Conservation (phyloP, 30 jellyfish, hydroid and myxozoan genomes). For the Sanderia malayensis region DNA sequence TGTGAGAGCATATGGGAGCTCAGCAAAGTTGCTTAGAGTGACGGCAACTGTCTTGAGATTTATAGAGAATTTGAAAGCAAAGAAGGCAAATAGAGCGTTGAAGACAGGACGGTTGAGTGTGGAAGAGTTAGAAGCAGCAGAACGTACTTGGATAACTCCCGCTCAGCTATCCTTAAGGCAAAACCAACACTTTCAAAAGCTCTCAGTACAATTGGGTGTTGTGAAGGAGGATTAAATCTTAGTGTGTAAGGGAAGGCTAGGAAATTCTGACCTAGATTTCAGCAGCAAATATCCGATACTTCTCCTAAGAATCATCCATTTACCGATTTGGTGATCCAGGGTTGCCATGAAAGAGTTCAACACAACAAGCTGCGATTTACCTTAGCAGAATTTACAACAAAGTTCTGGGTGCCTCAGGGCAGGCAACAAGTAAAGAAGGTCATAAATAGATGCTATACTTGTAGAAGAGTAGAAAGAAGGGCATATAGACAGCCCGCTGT, state of each 20-base stretch:
- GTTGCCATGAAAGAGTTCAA: constrained; percentile 58
- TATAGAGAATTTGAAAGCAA: constrained; percentile 38
- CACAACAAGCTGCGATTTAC: constrained; percentile 51
- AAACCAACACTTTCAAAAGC: constrained; percentile 4
- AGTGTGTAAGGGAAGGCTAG: constrained; percentile 53
- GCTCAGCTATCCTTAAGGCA: constrained; percentile 30
- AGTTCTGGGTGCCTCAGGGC: constrained; percentile 64
- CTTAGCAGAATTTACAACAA: constrained; percentile 55
- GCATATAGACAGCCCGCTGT: constrained; percentile 27
- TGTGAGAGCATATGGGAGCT: constrained; percentile 14
- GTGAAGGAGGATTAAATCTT: constrained; percentile 21
- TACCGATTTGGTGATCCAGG: constrained; percentile 40
- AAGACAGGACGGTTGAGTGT: constrained; percentile 34
- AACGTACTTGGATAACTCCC: constrained; percentile 35
- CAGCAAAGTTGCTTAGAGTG: constrained; percentile 37
- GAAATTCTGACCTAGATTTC: constrained; percentile 50
- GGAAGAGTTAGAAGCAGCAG: constrained; percentile 50
- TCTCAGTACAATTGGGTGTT: constrained; percentile 48
- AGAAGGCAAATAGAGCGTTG: constrained; percentile 4
- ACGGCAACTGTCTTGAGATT: constrained; percentile 55
- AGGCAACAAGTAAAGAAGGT: constrained; percentile 64
- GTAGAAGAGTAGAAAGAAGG: constrained; percentile 30
- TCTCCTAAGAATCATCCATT: constrained; percentile 41
- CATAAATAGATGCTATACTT: constrained; percentile 24
- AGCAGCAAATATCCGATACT: constrained; percentile 51